Evolutionary conservation across 2,113 vertebrate species (phyloP), one percentile per base, ranked within the genome.

Genomic region (Rousettus leschenaultii): DNA sequence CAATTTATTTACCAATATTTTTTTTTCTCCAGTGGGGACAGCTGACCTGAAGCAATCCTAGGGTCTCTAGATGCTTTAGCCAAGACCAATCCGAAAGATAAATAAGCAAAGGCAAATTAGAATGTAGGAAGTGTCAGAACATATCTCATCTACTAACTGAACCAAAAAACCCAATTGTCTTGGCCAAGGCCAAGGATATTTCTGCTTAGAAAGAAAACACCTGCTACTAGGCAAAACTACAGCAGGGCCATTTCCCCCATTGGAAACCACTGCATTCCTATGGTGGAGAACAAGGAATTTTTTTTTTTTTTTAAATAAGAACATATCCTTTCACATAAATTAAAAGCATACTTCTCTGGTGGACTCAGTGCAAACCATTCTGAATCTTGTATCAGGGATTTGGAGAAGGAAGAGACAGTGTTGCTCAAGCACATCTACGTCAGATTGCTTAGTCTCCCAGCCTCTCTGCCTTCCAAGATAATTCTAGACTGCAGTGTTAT

Each of bases 1-100:
- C 51, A 55, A 75, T 53, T 82, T 73, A 90, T 71, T 96, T 95
- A 97, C 96, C 96, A 96, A 66, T 26, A 97, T 95, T 79, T 87
- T 79, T 87, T 87, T 66, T 97, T 95, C 82, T 98, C 96, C 82
- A 98, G 73, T 79, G 95, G 97, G 21, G 97, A 97, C 26, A 79
- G 92, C 2, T 96, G 95, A 83, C 80, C 96, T 86, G 38, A 70
- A 74, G 97, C 82, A 96, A 96, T 83, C 30, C 96, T 94, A 86
- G 96, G 88, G 35, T 98, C 97, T 94, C 70, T 90, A 63, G 92
- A 96, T 35, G 33, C 66, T 86, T 97, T 95, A 70, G 80, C 94
- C 96, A 95, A 96, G 86, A 73, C 77, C 45, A 97, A 74, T 91
- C 96, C 97, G 74, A 30, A 97, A 95, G 71, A 93, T 22, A 87